These are phyloP conservation scores for Athetis lepigone DNA, from an alignment of 2,888 invertebrate species.

Conservation along the genomic window DNA sequence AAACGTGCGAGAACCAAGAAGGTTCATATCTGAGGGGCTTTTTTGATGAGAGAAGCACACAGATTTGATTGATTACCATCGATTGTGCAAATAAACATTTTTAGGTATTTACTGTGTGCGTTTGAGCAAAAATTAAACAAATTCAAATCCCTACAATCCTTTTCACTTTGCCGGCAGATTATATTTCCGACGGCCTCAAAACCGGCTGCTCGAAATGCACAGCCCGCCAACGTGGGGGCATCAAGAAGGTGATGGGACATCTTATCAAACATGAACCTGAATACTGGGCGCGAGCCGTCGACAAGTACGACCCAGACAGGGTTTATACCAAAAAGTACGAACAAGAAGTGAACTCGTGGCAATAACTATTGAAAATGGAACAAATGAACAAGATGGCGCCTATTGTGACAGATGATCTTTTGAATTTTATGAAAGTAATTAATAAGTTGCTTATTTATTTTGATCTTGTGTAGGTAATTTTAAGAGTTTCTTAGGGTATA, in stretches of 20 bases:
- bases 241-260: slow-evolving; percentile 80
- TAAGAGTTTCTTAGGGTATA: background rate
- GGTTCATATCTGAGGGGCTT: too few species aligned
- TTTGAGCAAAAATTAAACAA: too few species aligned
- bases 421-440: too few species aligned
- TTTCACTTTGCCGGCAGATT: slow-evolving; percentile 70
- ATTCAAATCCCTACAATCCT: too few species aligned
- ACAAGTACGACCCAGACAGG: slow-evolving; percentile 82
- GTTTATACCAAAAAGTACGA: slow-evolving; percentile 81
- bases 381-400: slow-evolving; percentile 15
- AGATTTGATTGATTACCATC: too few species aligned
- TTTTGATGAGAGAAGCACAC: too few species aligned
- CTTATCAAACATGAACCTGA: slow-evolving; percentile 78
- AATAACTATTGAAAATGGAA: slow-evolving; percentile 32
- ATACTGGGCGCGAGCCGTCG: slow-evolving; percentile 79
- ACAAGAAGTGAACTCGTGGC: slow-evolving; percentile 69
- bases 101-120: too few species aligned
- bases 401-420: slow-evolving; percentile 4
- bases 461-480: background rate
- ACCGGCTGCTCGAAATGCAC: slow-evolving; percentile 84
- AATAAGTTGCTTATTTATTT: background rate
- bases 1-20: too few species aligned
- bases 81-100: too few species aligned
- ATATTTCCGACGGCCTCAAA: slow-evolving; percentile 83
- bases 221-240: slow-evolving; percentile 74